A percentile compares a stretch with the other conserved stretches of the same genome.
These are phyloP conservation scores for Coryphaenoides rupestris DNA, from an alignment of 2,113 vertebrate genomes.

Conservation along the genomic window DNA sequence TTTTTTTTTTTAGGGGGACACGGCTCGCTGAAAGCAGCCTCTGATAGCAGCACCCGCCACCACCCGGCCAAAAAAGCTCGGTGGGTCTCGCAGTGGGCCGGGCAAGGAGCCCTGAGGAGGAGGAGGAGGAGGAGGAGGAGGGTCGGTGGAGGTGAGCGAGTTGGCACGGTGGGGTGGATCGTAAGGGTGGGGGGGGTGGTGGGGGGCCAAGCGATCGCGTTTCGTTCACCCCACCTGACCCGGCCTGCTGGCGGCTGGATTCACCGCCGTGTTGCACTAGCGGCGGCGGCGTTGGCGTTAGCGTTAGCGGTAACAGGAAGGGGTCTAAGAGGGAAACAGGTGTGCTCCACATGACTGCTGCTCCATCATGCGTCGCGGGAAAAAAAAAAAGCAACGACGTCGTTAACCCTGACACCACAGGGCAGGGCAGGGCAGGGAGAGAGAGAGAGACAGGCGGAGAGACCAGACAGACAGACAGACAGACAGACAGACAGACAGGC, in stretches of 20 bases:
- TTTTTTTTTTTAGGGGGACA: neutral
- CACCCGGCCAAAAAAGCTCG: constrained; percentile 40
- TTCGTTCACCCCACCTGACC: constrained; percentile 55
- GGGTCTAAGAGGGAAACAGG: neutral
- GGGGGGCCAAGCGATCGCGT: constrained; percentile 23
- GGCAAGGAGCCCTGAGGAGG: constrained; percentile 30
- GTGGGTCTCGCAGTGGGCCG: too few species aligned
- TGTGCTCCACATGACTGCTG: neutral
- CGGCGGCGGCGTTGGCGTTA: neutral
- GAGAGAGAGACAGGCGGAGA: too few species aligned
- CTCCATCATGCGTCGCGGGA: neutral
- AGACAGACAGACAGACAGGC: too few species aligned
- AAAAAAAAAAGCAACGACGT: neutral
- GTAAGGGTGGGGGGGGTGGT: constrained; percentile 6
- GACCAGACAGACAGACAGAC: too few species aligned
- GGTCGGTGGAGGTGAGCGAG: constrained; percentile 26
- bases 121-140: constrained; percentile 1
- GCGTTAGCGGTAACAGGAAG: too few species aligned
- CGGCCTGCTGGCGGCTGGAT: constrained; percentile 28
- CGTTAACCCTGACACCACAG: neutral
- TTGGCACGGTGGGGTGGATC: constrained; percentile 7
- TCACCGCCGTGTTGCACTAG: constrained; percentile 9
- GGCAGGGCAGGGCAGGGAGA: too few species aligned
- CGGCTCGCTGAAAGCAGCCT: constrained; percentile 34
- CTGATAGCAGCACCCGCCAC: too few species aligned